phyloP scores from a whole-genome alignment of 2,113 vertebrate genomes.

The Eulemur macaco region DNA sequence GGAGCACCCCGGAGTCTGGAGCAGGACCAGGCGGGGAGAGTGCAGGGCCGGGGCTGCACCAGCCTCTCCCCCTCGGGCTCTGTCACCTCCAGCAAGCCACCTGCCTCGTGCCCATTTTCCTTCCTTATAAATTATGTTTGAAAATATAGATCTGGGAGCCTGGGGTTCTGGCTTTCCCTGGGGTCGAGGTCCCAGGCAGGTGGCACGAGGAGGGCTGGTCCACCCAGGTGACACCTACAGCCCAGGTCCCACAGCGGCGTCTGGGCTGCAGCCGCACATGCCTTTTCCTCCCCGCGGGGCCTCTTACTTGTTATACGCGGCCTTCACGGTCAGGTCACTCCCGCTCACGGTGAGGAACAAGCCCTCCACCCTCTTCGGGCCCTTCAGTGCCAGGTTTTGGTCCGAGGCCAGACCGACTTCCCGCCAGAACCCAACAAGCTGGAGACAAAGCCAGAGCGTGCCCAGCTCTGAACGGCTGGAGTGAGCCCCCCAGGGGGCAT shows the following conservation, averaged over 20 bases:
- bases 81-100: too few species aligned
- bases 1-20: background rate
- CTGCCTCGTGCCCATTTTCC: accelerated
- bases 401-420: slow-evolving; percentile 56
- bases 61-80: background rate
- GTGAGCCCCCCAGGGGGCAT: accelerated
- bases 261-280: accelerated
- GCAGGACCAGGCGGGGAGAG: accelerated
- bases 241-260: background rate
- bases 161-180: background rate
- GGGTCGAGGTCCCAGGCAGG: too few species aligned
- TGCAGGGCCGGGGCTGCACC: accelerated
- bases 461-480: accelerated
- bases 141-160: background rate
- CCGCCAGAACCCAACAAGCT: slow-evolving; percentile 63
- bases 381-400: slow-evolving; percentile 8
- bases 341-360: slow-evolving; percentile 15
- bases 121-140: accelerated
- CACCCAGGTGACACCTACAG: too few species aligned
- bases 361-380: slow-evolving; percentile 2
- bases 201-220: accelerated
- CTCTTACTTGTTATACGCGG: background rate
- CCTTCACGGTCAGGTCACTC: background rate
- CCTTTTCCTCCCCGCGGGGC: background rate
- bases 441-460: background rate